Base-by-base conservation (phyloP, 2,888 invertebrate genomes). In the Cephus rjabovi region DNA sequence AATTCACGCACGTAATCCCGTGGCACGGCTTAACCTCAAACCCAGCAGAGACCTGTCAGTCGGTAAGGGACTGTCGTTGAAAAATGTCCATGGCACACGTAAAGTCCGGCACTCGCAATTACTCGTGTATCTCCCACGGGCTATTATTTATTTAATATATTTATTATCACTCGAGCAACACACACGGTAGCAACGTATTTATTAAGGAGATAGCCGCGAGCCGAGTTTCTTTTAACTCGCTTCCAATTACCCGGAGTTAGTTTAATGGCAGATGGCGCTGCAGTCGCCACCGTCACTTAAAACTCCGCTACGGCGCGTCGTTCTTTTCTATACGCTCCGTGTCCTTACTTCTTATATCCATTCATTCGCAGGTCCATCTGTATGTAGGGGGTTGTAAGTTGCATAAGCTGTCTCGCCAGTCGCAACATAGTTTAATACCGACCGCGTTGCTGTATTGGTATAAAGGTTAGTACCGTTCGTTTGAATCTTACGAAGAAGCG, bases 121-220 rank as follows among this genome's bases (percentile, higher is more conserved):
- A 75, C 78, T 75, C 77, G 12, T 56, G 74, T 56, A 30, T 40
- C 75, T 34, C 35, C 69, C 34, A 35, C 69, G 79, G 78, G 81
- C 83, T 82, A 87, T 88, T 85, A 86, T 86, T 87, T 83, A 84
- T 86, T 86, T 85, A 77, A 83, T 81, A 84, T 87, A 86, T 88
- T 87, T 87, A 87, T 88, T 87, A 86, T 87, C 84, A 80, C 81
- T 79, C 81, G 80, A 83, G 86, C 86, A 86, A 86, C 86, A 86
- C 86, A 84, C 86, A 84, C 87, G 83, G 88, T 89, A 88, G 89
- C 89, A 84, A 83, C 85, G 85, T 89, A 89, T 89, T 89, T 88
- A 88, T 89, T 89, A 88, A 82, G 85, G 79, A 86, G 89, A 89
- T 89, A 89, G 87, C 84, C 83, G 82, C 78, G 80, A 81, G 79